Conservation (phyloP, 2,888 invertebrate genomes). For the Sphaerophoria taeniata region DNA sequence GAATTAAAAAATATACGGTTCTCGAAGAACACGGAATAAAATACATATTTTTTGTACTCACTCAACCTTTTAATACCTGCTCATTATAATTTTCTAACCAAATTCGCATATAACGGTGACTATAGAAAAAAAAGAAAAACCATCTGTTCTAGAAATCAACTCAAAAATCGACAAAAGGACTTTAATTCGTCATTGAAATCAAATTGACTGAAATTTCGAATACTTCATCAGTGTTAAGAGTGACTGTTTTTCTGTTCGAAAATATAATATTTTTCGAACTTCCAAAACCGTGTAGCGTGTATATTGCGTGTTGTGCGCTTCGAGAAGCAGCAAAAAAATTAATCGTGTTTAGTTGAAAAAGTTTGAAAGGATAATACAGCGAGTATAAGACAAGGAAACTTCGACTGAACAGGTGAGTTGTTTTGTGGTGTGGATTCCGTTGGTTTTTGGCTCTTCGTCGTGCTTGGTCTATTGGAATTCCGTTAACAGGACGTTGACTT, state of each 20-base stretch:
- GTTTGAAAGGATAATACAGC: slow-evolving; percentile 53
- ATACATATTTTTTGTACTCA: slow-evolving; percentile 23
- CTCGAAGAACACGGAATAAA: slow-evolving; percentile 34
- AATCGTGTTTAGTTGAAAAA: slow-evolving; percentile 40
- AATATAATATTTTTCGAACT: slow-evolving; percentile 49
- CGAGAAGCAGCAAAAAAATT: slow-evolving; percentile 12
- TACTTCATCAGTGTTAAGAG: slow-evolving; percentile 19
- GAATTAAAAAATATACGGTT: slow-evolving; percentile 53
- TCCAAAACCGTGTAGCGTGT: neutral
- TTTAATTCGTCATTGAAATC: slow-evolving; percentile 1
- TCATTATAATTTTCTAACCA: slow-evolving; percentile 19
- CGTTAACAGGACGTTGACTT: slow-evolving; percentile 50
- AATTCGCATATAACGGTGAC: slow-evolving; percentile 5
- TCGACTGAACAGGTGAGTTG: slow-evolving; percentile 44
- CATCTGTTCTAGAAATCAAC: slow-evolving; percentile 56
- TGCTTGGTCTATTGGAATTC: slow-evolving; percentile 43
- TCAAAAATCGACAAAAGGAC: slow-evolving; percentile 52
- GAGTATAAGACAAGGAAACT: slow-evolving; percentile 30
- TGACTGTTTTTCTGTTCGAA: slow-evolving; percentile 33
- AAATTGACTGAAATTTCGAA: slow-evolving; percentile 20
- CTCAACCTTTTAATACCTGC: slow-evolving; percentile 22
- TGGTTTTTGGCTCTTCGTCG: neutral
- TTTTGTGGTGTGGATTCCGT: slow-evolving; percentile 3
- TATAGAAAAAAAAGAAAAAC: slow-evolving; percentile 3
- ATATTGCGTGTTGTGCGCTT: slow-evolving; percentile 6